A percentile compares a stretch with the other conserved stretches of the same genome.
Conservation (phyloP, 1,140 invertebrate species). For the Atta colombica region DNA sequence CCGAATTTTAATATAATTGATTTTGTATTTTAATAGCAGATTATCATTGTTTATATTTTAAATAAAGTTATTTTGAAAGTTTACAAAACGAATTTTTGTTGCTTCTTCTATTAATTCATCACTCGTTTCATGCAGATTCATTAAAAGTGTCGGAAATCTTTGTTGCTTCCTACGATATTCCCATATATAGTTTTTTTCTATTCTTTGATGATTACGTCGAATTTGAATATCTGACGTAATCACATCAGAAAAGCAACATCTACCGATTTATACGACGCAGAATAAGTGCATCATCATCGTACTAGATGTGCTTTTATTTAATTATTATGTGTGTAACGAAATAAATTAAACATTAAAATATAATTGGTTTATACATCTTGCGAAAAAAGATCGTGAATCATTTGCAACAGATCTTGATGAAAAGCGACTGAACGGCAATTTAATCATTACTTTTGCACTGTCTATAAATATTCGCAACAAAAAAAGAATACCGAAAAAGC, state of each 20-base stretch:
- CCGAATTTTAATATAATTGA: too few relatives aligned
- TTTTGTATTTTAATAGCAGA: too few relatives aligned
- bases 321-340: background rate
- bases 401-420: background rate
- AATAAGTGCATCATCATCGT: background rate
- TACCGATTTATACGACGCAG: background rate
- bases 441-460: background rate
- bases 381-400: too few relatives aligned
- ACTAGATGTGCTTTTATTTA: background rate
- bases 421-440: background rate
- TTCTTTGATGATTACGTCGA: conserved; percentile 14
- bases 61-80: background rate
- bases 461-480: background rate
- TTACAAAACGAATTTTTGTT: background rate
- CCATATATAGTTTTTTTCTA: background rate
- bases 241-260: background rate
- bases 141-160: background rate
- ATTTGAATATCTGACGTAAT: conserved; percentile 50
- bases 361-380: background rate
- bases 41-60: too few relatives aligned
- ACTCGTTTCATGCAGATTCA: too few relatives aligned
- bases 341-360: background rate
- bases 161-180: background rate
- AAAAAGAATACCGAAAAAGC: background rate
- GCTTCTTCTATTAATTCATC: background rate